phyloP scores from a whole-genome alignment of 1,140 invertebrate genomes.

The Notospermus geniculatus region DNA sequence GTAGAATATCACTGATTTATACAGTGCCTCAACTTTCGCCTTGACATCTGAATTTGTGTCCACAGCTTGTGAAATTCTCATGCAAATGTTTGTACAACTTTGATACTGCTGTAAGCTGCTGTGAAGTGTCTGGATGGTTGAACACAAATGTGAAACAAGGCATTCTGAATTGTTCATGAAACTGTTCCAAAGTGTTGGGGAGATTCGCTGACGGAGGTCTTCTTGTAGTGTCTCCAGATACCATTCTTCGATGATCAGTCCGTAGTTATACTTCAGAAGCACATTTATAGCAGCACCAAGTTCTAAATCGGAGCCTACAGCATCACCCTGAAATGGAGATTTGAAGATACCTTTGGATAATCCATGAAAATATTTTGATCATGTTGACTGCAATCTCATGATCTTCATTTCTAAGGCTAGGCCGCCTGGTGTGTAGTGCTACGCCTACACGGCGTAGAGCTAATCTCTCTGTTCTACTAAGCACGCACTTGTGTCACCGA shows the following conservation, averaged over 20 bases:
- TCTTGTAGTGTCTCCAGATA: slow-evolving; percentile 40
- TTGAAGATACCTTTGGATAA: no score
- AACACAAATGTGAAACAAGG: neutral
- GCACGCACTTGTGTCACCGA: no score
- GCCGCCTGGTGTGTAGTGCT: no score
- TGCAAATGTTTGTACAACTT: neutral
- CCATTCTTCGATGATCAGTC: slow-evolving; percentile 41
- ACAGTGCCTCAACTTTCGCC: slow-evolving; percentile 13
- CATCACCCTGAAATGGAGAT: no score
- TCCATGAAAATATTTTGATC: no score
- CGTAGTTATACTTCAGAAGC: slow-evolving; percentile 27
- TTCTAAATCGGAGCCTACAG: no score
- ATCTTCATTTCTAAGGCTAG: no score
- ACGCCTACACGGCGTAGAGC: no score
- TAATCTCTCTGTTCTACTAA: no score
- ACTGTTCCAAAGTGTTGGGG: slow-evolving; percentile 31
- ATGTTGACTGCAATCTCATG: no score
- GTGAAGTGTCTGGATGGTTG: neutral
- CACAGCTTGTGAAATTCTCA: neutral
- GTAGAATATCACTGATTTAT: slow-evolving; percentile 39
- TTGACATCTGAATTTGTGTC: neutral
- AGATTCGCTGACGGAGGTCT: slow-evolving; percentile 34
- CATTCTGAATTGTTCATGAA: neutral
- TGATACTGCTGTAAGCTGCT: neutral
- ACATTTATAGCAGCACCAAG: slow-evolving; percentile 14